Percentiles rank a stretch among this genome's conserved stretches.
Conservation (phyloP, 2,113 vertebrate genomes). For the Stictonetta naevosa region DNA sequence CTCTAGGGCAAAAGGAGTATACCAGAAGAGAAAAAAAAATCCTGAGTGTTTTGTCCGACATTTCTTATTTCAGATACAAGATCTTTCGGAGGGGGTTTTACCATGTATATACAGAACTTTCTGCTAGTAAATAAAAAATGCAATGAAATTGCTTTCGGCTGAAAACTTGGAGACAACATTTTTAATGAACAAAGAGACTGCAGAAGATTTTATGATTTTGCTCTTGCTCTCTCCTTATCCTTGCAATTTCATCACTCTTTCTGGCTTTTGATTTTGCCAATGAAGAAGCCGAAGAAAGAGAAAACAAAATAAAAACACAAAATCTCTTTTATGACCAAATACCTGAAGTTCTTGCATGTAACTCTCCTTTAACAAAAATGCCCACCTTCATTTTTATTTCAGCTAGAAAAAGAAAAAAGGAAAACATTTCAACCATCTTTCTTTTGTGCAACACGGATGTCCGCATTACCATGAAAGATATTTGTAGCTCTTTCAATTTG, state of each 20-base stretch:
- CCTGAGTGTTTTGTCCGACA: not conserved
- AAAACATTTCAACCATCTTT: not conserved
- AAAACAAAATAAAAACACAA: not conserved
- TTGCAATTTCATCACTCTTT: not conserved
- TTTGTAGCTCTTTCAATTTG: not conserved
- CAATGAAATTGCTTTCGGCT: not conserved
- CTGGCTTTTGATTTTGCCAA: not conserved
- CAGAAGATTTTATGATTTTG: not conserved
- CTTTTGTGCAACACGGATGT: not conserved
- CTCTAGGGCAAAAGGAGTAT: not conserved
- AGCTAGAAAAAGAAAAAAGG: not conserved
- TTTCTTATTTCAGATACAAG: not conserved
- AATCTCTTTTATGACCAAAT: not conserved
- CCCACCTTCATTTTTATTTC: not conserved
- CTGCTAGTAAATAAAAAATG: not conserved
- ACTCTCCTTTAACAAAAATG: not conserved
- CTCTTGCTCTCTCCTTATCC: not conserved
- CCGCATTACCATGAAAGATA: not conserved
- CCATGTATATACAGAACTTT: not conserved
- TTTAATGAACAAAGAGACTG: not conserved
- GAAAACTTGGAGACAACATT: not conserved
- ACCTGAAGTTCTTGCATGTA: not conserved
- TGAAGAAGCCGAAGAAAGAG: not conserved
- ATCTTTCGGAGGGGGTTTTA: not conserved
- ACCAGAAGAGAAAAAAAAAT: not conserved